A percentile compares a stretch with the other conserved stretches of the same genome.
Conservation (phyloP, 2,888 invertebrate species). For the Nomada flava region DNA sequence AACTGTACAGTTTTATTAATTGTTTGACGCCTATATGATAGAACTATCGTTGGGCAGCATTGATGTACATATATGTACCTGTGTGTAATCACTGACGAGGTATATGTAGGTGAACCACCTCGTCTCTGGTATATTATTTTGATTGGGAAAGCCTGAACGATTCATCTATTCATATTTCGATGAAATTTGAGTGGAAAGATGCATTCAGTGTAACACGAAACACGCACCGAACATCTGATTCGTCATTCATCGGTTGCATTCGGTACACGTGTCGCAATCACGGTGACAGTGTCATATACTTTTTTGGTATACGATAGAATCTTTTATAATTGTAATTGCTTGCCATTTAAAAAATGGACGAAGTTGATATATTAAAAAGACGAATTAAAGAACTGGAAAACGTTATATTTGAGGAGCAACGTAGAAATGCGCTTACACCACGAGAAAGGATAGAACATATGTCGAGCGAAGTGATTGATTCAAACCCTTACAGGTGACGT, state of each 20-base stretch:
- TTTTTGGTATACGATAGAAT: not conserved
- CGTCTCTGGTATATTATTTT: no score
- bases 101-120: no score
- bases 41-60: no score
- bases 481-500: conserved; percentile 97
- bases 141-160: no score
- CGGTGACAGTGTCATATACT: not conserved
- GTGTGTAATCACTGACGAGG: no score
- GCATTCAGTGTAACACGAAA: not conserved
- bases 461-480: conserved; percentile 98
- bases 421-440: conserved; percentile 83
- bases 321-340: conserved; percentile 1
- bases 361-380: conserved; percentile 87
- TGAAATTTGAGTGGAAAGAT: not conserved
- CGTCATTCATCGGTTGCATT: not conserved
- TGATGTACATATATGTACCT: no score
- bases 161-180: no score
- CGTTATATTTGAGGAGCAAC: conserved; percentile 86
- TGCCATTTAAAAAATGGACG: conserved; percentile 84
- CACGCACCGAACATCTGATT: no score
- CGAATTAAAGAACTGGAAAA: conserved; percentile 88
- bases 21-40: no score
- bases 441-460: conserved; percentile 93
- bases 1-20: no score
- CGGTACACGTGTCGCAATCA: not conserved